Evolutionary conservation across 2,888 invertebrate species (phyloP).

Genomic region (Acleris emargana): DNA sequence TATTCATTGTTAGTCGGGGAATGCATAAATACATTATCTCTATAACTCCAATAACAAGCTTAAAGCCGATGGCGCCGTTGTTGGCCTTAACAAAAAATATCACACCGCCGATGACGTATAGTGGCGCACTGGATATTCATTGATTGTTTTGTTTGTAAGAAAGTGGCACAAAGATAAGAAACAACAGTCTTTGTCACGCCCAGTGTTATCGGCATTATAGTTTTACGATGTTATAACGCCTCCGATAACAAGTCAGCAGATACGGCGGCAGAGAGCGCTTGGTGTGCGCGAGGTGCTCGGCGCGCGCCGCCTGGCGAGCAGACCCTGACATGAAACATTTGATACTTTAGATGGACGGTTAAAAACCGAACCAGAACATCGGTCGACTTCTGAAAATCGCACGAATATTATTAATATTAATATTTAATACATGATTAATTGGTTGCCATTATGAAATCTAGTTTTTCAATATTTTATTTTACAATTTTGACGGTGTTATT

Average conservation of each 20-base stretch:
- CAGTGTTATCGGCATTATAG: constrained; percentile 21
- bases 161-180: constrained; percentile 25
- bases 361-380: no score
- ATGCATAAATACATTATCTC: no score
- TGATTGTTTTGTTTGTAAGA: constrained; percentile 28
- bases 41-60: no score
- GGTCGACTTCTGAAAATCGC: no score
- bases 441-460: no score
- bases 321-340: constrained; percentile 15
- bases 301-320: background rate
- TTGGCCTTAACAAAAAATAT: background rate
- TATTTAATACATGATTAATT: no score
- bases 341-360: no score
- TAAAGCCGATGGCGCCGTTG: background rate
- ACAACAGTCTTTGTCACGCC: constrained; percentile 16
- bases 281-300: background rate
- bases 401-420: no score
- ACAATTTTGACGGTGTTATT: no score
- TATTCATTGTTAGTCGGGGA: no score
- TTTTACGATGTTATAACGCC: constrained; percentile 18
- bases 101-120: background rate
- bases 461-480: no score
- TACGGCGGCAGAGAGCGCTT: background rate
- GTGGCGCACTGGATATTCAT: constrained; percentile 20
- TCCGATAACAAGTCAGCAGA: constrained; percentile 5